Conservation (phyloP, 2,113 vertebrate genomes). For the Thunnus maccoyii region DNA sequence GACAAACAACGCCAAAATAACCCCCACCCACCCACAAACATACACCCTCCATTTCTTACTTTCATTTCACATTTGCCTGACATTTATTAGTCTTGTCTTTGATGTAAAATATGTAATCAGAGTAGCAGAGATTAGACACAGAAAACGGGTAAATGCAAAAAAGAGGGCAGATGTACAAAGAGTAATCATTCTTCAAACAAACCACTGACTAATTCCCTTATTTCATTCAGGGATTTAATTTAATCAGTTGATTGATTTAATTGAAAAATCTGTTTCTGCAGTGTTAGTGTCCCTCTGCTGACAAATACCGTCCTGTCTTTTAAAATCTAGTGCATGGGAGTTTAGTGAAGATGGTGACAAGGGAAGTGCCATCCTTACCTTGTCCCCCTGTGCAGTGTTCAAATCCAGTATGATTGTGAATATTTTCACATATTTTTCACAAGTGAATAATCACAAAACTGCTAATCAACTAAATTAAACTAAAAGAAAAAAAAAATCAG, state of each 20-base stretch:
- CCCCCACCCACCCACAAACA: conserved; percentile 1
- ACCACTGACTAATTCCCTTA: not conserved
- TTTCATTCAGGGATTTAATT: not conserved
- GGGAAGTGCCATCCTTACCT: no score
- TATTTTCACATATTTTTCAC: not conserved
- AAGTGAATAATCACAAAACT: not conserved
- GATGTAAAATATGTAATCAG: not conserved
- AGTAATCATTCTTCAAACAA: not conserved
- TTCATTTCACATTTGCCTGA: not conserved
- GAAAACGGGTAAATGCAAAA: not conserved
- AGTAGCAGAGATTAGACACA: not conserved
- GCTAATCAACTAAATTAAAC: not conserved
- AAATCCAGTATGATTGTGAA: no score
- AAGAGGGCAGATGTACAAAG: not conserved
- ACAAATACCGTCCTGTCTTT: conserved; percentile 2
- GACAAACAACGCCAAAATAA: conserved; percentile 28
- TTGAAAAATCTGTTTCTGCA: not conserved
- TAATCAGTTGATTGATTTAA: conserved; percentile 3
- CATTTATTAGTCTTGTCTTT: not conserved
- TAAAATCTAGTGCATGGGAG: not conserved
- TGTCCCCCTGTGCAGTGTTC: no score
- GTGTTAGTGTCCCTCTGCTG: not conserved
- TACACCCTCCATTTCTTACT: not conserved
- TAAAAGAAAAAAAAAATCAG: not conserved
- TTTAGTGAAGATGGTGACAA: not conserved